Evolutionary conservation across 1,140 invertebrate genomes (phyloP), one percentile per base, ranked within the genome.

Genomic region (Bacillus rossius): DNA sequence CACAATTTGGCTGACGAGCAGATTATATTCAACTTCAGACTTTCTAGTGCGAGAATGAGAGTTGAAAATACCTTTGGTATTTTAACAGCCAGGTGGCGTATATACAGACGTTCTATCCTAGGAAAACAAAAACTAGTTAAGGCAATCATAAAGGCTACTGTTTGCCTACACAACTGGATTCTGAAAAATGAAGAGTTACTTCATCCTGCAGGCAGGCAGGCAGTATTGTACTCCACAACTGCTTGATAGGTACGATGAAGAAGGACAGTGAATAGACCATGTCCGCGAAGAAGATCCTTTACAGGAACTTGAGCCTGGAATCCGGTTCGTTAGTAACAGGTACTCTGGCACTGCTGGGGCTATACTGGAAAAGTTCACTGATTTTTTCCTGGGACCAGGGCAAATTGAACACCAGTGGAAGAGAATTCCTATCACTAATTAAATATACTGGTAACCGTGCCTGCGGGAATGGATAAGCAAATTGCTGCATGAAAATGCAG

Each of bases 51-150:
- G 20, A 62, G 69, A 10, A 61, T 69, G 52, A 68, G 73, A 29
- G 69, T 79, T 13, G 77, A 80, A 69, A 80, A 79, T 69, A 69
- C 70, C 37, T 80, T 80, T 68, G 76, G 76, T n/a, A 73, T 78
- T 52, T 61, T 75, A 52, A 65, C 71, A 8, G 60, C 67, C 5
- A 63, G 64, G 48, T 78, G 77, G 70, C 59, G 72, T 61, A 63
- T 78, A 48, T 70, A 77, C 19, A 54, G 41, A 20, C 42, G 8
- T 7, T 10, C 41, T 3, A 34, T 59, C 10, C 17, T 38, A 1
- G 19, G 20, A n/a, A 16, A 68, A 22, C 65, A 64, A 25, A 64
- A 73, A 43, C 64, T 61, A 43, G 68, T 64, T 16, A 56, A 57
- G 13, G 43, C 49, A 14, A 61, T 65, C 23, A 55, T 70, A 50